phyloP scores from a whole-genome alignment of 2,888 invertebrate genomes.

The Copidosoma aretas region DNA sequence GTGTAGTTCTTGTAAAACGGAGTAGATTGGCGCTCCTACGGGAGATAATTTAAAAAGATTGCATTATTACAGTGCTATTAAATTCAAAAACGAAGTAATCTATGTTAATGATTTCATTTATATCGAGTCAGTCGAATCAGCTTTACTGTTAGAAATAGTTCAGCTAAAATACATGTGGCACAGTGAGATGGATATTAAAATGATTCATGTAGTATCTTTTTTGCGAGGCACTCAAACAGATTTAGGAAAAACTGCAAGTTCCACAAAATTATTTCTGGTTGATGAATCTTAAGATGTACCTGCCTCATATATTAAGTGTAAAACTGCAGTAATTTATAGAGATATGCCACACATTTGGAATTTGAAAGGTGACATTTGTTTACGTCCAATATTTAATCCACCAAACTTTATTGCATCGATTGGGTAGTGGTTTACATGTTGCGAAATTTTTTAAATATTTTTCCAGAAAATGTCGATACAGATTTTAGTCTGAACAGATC shows the following conservation, averaged over 20 bases:
- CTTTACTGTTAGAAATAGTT: slow-evolving; percentile 73
- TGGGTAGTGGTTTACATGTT: too few species aligned
- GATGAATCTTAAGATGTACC: slow-evolving; percentile 78
- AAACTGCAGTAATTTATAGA: slow-evolving; percentile 56
- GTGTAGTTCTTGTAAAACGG: slow-evolving; percentile 63
- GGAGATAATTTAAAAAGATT: slow-evolving; percentile 65
- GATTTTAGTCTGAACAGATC: slow-evolving; percentile 36
- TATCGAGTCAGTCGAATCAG: slow-evolving; percentile 73
- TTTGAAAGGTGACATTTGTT: slow-evolving; percentile 66
- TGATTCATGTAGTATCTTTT: too few species aligned
- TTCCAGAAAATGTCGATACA: slow-evolving; percentile 44
- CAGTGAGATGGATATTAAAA: too few species aligned
- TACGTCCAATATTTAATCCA: too few species aligned
- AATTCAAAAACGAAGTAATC: slow-evolving; percentile 65
- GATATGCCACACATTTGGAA: slow-evolving; percentile 70
- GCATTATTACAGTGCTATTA: slow-evolving; percentile 60
- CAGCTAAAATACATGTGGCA: slow-evolving; percentile 70
- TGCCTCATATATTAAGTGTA: slow-evolving; percentile 62
- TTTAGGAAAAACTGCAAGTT: slow-evolving; percentile 80
- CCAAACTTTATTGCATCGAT: too few species aligned
- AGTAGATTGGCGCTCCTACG: slow-evolving; percentile 70
- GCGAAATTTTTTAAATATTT: background rate
- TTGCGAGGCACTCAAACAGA: slow-evolving; percentile 72
- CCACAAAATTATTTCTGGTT: slow-evolving; percentile 75
- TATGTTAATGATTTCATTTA: slow-evolving; percentile 74